A percentile compares a stretch with the other conserved stretches of the same genome.
Conservation (phyloP, 2,113 vertebrate species). For the Atlantisia rogersi region DNA sequence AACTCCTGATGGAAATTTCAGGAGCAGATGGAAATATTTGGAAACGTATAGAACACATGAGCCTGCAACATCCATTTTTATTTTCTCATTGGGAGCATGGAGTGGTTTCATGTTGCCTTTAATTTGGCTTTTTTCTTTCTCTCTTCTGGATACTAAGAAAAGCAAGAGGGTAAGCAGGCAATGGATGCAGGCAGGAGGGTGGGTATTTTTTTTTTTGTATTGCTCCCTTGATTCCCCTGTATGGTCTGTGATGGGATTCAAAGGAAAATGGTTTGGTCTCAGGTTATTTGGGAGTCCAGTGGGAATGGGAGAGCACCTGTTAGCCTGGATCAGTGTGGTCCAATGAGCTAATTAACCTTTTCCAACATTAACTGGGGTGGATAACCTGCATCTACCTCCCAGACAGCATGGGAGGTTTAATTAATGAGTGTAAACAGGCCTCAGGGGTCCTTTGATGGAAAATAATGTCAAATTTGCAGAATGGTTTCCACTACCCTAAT, state of each 20-base stretch:
- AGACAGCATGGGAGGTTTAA: neutral
- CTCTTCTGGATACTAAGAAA: slow-evolving; percentile 60
- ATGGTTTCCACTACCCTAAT: neutral
- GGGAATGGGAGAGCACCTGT: neutral
- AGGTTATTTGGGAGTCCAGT: neutral
- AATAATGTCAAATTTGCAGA: neutral
- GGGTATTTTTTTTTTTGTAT: neutral
- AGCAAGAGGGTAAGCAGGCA: slow-evolving; percentile 44
- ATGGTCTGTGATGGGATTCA: neutral
- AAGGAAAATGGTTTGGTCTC: neutral
- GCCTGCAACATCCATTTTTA: slow-evolving; percentile 74
- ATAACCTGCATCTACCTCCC: neutral
- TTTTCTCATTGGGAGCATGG: slow-evolving; percentile 65
- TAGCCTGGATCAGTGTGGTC: neutral
- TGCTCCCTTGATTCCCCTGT: slow-evolving; percentile 8
- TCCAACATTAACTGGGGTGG: neutral
- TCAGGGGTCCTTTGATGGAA: neutral
- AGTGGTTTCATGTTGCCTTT: slow-evolving; percentile 58
- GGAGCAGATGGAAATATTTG: slow-evolving; percentile 82
- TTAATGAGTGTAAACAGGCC: neutral
- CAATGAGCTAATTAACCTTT: neutral
- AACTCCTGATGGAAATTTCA: slow-evolving; percentile 75
- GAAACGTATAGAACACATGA: slow-evolving; percentile 73
- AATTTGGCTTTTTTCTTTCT: neutral
- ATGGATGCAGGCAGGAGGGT: neutral